Percentiles rank a stretch among this genome's conserved stretches.
Evolutionary conservation across 2,113 vertebrate species (phyloP).

Genomic region (Gorsachius goisagi): DNA sequence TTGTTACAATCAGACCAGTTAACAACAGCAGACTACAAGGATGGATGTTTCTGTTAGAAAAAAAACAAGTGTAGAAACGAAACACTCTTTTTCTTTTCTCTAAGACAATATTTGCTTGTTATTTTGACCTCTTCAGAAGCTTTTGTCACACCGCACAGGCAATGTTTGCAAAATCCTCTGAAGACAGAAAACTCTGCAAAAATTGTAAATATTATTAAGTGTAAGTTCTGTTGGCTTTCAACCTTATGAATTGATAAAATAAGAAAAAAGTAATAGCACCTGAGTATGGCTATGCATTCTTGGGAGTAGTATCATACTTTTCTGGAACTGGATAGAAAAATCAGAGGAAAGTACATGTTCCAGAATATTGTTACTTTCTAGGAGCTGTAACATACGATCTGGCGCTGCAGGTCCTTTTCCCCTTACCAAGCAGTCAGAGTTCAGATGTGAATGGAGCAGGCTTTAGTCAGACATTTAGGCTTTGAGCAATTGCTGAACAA

Average conservation of each 20-base stretch:
- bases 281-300: background rate
- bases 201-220: background rate
- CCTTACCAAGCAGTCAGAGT: background rate
- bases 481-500: background rate
- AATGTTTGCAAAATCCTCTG: background rate
- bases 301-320: background rate
- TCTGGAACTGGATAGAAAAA: background rate
- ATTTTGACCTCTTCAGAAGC: background rate
- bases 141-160: background rate
- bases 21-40: background rate
- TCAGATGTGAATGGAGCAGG: background rate
- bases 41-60: background rate
- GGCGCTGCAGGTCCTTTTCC: background rate
- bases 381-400: background rate
- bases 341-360: background rate
- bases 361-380: background rate
- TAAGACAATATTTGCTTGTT: background rate
- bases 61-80: background rate
- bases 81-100: fast-evolving
- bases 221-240: background rate
- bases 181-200: background rate
- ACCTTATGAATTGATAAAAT: background rate
- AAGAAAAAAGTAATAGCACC: background rate
- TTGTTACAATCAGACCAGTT: background rate
- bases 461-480: background rate